Evolutionary conservation across 1,140 invertebrate genomes (phyloP).

Genomic region (Sitodiplosis mosellana): DNA sequence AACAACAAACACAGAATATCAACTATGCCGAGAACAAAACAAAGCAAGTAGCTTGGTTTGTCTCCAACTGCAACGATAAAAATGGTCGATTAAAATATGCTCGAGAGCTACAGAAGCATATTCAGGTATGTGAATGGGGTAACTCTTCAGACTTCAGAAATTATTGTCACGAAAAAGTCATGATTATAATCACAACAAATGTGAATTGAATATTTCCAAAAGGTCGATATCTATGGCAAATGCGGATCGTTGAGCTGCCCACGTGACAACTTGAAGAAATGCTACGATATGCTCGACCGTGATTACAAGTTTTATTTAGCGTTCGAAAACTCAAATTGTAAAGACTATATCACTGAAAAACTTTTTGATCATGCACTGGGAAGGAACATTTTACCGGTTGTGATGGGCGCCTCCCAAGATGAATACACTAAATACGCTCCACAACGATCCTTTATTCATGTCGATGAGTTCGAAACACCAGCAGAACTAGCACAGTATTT

Average conservation of each 20-base stretch:
- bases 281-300: slow-evolving; percentile 17
- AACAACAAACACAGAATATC: too few relatives aligned
- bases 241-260: slow-evolving; percentile 29
- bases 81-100: slow-evolving; percentile 34
- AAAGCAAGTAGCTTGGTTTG: slow-evolving; percentile 36
- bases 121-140: too few relatives aligned
- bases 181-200: too few relatives aligned
- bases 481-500: slow-evolving; percentile 29
- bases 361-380: slow-evolving; percentile 19
- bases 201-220: slow-evolving; percentile 32
- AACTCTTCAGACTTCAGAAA: too few relatives aligned
- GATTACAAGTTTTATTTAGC: slow-evolving; percentile 35
- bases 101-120: slow-evolving; percentile 10
- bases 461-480: slow-evolving; percentile 26
- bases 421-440: slow-evolving; percentile 31
- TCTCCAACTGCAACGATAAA: slow-evolving; percentile 35
- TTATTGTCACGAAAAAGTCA: too few relatives aligned
- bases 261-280: slow-evolving; percentile 7
- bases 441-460: slow-evolving; percentile 33
- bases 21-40: slow-evolving; percentile 13
- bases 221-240: slow-evolving; percentile 45
- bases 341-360: slow-evolving; percentile 32
- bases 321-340: slow-evolving; percentile 30
- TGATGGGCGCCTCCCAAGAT: slow-evolving; percentile 17
- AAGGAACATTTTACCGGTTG: slow-evolving; percentile 28